A percentile compares a stretch with the other conserved stretches of the same genome.
Conservation (phyloP, 2,113 vertebrate genomes). For the Tinamus guttatus region DNA sequence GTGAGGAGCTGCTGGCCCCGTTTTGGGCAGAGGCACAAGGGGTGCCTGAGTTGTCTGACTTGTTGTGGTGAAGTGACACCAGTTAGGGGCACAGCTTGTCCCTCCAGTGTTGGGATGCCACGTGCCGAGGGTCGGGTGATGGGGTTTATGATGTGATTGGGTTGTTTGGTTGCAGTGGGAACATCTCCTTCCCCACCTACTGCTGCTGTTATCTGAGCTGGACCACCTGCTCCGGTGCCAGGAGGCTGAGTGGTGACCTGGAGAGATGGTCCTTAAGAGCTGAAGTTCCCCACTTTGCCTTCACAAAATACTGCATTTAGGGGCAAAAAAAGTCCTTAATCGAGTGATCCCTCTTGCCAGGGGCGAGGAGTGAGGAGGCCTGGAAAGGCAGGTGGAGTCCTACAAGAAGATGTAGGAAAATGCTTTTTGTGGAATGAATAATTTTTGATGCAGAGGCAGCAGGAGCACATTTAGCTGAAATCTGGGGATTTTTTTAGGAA, state of each 20-base stretch:
- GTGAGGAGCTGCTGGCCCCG: neutral
- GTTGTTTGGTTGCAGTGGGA: neutral
- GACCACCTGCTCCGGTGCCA: neutral
- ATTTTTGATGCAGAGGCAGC: conserved; percentile 1
- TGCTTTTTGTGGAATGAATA: conserved; percentile 36
- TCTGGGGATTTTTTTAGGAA: neutral
- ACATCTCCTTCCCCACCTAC: neutral
- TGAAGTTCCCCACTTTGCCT: neutral
- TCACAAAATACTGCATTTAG: neutral
- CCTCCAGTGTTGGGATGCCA: neutral
- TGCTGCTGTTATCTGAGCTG: rapidly evolving
- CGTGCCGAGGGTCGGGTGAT: neutral
- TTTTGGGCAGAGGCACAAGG: neutral
- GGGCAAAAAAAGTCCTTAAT: neutral
- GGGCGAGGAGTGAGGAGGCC: neutral
- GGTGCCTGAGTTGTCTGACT: rapidly evolving
- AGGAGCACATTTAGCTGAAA: neutral
- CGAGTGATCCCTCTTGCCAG: neutral
- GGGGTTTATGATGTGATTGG: neutral
- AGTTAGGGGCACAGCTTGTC: neutral
- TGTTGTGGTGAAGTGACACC: neutral
- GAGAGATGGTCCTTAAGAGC: neutral
- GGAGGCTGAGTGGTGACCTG: neutral
- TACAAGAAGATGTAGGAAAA: neutral
- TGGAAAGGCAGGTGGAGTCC: neutral